phyloP scores from a whole-genome alignment of 1,140 invertebrate genomes.

The Piezodorus guildinii region DNA sequence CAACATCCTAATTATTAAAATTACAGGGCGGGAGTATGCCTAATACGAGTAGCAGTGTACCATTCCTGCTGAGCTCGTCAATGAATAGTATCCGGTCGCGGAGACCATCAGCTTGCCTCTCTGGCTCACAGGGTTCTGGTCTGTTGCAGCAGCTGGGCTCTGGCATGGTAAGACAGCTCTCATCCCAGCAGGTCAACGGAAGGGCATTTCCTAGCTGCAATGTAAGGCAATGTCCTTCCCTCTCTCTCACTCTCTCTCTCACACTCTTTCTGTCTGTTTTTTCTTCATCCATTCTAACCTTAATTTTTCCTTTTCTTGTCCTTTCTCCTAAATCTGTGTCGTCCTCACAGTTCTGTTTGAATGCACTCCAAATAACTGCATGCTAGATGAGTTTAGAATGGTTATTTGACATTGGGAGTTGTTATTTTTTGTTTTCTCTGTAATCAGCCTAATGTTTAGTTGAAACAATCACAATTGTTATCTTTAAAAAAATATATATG shows the following conservation, averaged over 20 bases:
- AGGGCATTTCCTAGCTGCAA: constrained; percentile 53
- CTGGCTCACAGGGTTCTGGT: constrained; percentile 55
- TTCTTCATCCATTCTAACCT: constrained; percentile 11
- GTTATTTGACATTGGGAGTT: too few species aligned
- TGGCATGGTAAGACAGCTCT: constrained; percentile 73
- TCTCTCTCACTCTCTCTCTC: constrained; percentile 26
- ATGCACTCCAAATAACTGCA: not conserved
- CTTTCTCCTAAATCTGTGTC: not conserved
- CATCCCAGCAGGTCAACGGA: constrained; percentile 51
- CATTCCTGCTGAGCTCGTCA: constrained; percentile 65
- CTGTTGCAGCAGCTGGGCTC: constrained; percentile 70
- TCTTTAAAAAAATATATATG: too few species aligned
- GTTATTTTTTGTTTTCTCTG: too few species aligned
- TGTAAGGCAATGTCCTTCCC: constrained; percentile 47
- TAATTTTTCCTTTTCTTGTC: constrained; percentile 4
- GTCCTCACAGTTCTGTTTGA: constrained; percentile 10
- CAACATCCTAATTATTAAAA: not conserved
- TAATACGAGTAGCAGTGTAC: constrained; percentile 75
- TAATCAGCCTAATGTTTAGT: too few species aligned
- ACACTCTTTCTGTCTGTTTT: constrained; percentile 19
- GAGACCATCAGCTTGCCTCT: constrained; percentile 53
- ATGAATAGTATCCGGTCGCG: constrained; percentile 71
- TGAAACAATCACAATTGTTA: too few species aligned
- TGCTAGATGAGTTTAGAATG: not conserved
- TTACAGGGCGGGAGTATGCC: constrained; percentile 70